Evolutionary conservation across 2,113 vertebrate genomes (phyloP), one percentile per base, ranked within the genome.

Genomic region (Pelecanoides urinatrix): DNA sequence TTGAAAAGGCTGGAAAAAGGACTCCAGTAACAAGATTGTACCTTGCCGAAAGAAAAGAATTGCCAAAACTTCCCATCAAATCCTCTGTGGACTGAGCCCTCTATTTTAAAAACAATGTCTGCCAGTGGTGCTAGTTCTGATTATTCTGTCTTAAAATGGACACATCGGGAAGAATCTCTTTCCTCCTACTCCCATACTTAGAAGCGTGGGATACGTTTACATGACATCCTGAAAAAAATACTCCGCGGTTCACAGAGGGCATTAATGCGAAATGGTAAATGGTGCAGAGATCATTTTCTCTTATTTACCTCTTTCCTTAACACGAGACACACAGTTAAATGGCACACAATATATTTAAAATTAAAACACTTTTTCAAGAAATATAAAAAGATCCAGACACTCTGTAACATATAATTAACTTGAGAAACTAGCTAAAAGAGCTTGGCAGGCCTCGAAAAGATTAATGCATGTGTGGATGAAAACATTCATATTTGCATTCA

Each of bases 391-490:
- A 84, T 76, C 56, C 65, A 92, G 91, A 77, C 38, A 67, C 71
- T 58, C 59, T 53, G 52, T 44, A 94, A 84, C 59, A 75, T 84
- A 84, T 52, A 92, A 94, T 93, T 91, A 95, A 90, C 71, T 80
- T 38, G 59, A 88, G 68, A 90, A 95, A 93, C 88, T 45, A 73
- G 68, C 90, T 93, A 91, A 80, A 88, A 96, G 94, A 94, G 16
- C 86, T 73, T 94, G 90, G 82, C 82, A 94, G 79, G 67, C 75
- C 80, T 93, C 7, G 0, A 70, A 68, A 78, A 88, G 42, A 93
- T 80, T 86, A 93, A 93, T 83, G 65, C 72, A n/a, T 59, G 52
- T 79, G 82, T 65, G 68, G 71, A 90, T 80, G 72, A 90, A 96
- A 95, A 94, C 50, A 94, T 62, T 45, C 20, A 6, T 47, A 80